Evolutionary conservation across 2,113 vertebrate genomes (phyloP).

Genomic region (Numida meleagris): DNA sequence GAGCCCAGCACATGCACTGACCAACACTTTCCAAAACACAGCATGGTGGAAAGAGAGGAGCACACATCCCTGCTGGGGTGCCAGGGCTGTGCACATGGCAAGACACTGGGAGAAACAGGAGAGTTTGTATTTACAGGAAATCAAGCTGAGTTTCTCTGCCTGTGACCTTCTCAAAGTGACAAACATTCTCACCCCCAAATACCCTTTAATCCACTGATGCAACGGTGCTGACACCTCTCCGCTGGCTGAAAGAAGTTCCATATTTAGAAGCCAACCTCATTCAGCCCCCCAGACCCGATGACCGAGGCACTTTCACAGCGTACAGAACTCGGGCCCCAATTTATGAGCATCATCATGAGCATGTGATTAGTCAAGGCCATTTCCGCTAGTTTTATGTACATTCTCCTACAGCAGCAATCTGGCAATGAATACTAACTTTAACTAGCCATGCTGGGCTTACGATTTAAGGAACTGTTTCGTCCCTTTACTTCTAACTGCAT

Average conservation of each 20-base stretch:
- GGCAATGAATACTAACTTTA: not conserved
- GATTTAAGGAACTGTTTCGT: not conserved
- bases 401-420: not conserved
- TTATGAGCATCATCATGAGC: accelerated
- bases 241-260: accelerated
- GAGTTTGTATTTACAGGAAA: accelerated
- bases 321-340: accelerated
- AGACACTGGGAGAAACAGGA: not conserved
- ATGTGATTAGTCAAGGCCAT: not conserved
- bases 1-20: not conserved
- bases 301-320: not conserved
- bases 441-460: not conserved
- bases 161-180: not conserved
- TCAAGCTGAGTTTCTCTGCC: not conserved
- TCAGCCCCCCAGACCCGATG: not conserved
- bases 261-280: not conserved
- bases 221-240: not conserved
- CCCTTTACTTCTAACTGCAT: not conserved
- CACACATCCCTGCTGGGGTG: accelerated
- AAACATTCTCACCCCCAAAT: not conserved
- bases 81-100: not conserved
- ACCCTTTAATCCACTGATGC: not conserved
- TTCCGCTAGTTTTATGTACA: not conserved
- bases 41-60: not conserved
- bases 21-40: not conserved